A percentile compares a stretch with the other conserved stretches of the same genome.
These are phyloP conservation scores for Melanotaenia duboulayi DNA, from an alignment of 2,113 vertebrate genomes.

Conservation along the genomic window DNA sequence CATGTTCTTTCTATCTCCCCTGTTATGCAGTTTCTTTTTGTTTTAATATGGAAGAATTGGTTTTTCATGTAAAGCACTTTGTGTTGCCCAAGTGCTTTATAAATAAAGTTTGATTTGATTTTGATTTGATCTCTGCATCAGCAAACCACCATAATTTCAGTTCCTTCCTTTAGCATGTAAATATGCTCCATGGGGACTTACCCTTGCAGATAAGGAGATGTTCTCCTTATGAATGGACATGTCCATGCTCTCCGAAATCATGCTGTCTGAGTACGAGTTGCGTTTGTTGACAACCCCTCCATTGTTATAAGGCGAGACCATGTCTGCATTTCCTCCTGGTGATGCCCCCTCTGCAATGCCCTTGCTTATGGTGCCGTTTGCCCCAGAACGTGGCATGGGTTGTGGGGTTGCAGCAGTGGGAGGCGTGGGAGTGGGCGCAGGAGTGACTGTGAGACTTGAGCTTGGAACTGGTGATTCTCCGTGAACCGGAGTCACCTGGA, in stretches of 20 bases:
- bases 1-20: no score
- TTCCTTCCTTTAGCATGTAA: background rate
- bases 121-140: no score
- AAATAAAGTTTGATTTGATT: no score
- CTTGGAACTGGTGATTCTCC: slow-evolving; percentile 10
- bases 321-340: slow-evolving; percentile 62
- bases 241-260: slow-evolving; percentile 87
- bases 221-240: slow-evolving; percentile 86
- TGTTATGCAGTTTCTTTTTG: no score
- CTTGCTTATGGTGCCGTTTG: slow-evolving; percentile 11
- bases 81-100: no score
- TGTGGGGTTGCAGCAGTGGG: slow-evolving; percentile 4
- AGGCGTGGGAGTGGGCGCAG: slow-evolving; percentile 12
- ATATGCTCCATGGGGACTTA: slow-evolving; percentile 63
- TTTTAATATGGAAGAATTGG: no score
- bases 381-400: background rate
- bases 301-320: slow-evolving; percentile 13
- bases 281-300: slow-evolving; percentile 78
- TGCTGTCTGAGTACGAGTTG: slow-evolving; percentile 84
- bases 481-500: background rate
- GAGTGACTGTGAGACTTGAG: background rate
- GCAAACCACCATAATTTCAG: background rate
- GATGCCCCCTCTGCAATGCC: slow-evolving; percentile 3
- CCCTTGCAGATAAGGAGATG: slow-evolving; percentile 86
- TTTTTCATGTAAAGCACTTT: no score